These are phyloP conservation scores for Acropternis orthonyx DNA, from an alignment of 2,797 vertebrate genomes.

Conservation along the genomic window DNA sequence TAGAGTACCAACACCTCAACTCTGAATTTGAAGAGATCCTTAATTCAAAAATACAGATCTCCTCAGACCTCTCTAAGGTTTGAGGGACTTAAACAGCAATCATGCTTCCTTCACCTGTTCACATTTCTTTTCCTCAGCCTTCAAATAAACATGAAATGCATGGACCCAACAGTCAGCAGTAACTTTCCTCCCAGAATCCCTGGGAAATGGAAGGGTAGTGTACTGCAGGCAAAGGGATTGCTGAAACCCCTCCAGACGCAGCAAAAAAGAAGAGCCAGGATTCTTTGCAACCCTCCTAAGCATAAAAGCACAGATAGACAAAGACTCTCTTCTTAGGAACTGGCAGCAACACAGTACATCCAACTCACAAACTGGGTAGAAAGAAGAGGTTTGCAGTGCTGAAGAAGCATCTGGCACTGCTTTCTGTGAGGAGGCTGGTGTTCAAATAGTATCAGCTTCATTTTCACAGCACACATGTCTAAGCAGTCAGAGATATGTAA, in stretches of 20 bases:
- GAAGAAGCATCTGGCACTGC: neutral
- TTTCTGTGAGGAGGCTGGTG: neutral
- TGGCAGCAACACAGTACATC: neutral
- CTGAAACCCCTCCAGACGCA: neutral
- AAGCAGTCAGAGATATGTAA: neutral
- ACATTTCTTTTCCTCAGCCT: neutral
- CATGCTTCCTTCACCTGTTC: neutral
- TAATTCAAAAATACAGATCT: neutral
- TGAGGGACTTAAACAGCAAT: neutral
- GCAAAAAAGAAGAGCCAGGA: neutral
- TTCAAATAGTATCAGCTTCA: neutral
- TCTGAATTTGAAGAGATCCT: neutral
- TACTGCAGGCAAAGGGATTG: neutral
- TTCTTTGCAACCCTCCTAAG: neutral
- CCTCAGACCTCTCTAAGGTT: neutral
- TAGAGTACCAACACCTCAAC: neutral
- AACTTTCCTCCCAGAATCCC: neutral
- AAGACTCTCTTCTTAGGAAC: neutral
- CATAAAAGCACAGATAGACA: neutral
- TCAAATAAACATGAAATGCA: neutral
- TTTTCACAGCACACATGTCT: neutral
- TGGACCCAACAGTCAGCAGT: neutral
- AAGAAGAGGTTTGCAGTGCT: neutral
- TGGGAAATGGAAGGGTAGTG: neutral
- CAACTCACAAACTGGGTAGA: neutral